phyloP scores from a whole-genome alignment of 1,140 invertebrate genomes.

The Myzus persicae region DNA sequence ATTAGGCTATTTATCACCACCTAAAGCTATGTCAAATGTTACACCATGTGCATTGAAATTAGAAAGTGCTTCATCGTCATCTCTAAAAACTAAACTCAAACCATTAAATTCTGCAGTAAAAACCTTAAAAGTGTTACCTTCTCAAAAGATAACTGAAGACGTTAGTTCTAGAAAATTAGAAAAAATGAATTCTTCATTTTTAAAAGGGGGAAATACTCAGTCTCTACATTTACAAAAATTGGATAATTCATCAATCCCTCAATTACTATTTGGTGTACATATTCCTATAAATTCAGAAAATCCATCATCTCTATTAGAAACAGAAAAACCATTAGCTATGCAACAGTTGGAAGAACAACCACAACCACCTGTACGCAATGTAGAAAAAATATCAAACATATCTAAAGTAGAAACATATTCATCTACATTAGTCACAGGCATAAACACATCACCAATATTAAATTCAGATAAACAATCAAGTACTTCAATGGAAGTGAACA shows the following conservation, averaged over 20 bases:
- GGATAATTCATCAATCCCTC: neutral
- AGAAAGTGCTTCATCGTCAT: neutral
- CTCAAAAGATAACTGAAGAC: neutral
- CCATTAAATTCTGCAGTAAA: neutral
- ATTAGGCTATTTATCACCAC: neutral
- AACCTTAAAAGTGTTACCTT: conserved; percentile 14
- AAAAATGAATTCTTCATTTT: neutral
- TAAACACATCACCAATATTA: neutral
- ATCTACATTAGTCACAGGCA: neutral
- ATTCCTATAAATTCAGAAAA: neutral
- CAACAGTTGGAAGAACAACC: neutral
- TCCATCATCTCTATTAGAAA: neutral
- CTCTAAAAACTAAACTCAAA: neutral
- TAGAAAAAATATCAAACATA: neutral
- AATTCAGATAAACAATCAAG: neutral
- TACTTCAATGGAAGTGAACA: neutral
- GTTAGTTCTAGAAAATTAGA: neutral
- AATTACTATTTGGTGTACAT: neutral
- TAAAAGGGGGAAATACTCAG: neutral
- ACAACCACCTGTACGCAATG: neutral
- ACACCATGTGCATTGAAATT: neutral
- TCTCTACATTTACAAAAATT: neutral
- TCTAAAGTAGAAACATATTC: conserved; percentile 1
- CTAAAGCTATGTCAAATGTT: neutral
- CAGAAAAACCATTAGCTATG: neutral